These are phyloP conservation scores for Mionectes olivaceus DNA, from an alignment of 2,797 vertebrate genomes.

Conservation along the genomic window DNA sequence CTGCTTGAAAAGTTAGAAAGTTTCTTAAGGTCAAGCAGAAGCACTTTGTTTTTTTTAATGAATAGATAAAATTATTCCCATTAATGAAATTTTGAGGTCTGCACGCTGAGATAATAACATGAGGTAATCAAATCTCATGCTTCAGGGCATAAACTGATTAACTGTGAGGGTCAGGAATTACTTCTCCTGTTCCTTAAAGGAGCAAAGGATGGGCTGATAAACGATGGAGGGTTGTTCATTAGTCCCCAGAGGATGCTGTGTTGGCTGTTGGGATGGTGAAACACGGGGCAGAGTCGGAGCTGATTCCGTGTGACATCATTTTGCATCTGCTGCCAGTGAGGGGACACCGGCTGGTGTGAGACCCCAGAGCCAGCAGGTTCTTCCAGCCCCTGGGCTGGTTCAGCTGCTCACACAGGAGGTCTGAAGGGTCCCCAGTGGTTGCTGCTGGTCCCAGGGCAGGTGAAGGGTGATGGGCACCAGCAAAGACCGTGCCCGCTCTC, in stretches of 20 bases:
- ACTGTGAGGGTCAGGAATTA: background rate
- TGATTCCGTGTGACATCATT: background rate
- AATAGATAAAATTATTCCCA: constrained; percentile 50
- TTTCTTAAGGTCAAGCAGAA: constrained; percentile 33
- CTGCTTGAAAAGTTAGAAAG: constrained; percentile 34
- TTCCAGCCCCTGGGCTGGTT: background rate
- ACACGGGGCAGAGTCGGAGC: accelerated
- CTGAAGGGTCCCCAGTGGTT: background rate
- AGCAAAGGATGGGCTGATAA: background rate
- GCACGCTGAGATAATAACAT: constrained; percentile 39
- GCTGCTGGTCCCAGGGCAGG: background rate
- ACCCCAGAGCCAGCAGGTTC: accelerated
- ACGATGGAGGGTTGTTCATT: background rate
- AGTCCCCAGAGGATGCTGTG: background rate
- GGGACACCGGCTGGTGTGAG: accelerated
- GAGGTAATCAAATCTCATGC: constrained; percentile 47
- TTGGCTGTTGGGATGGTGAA: background rate
- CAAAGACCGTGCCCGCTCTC: accelerated
- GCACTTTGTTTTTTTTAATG: constrained; percentile 1
- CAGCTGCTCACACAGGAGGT: background rate
- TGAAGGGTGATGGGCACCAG: background rate
- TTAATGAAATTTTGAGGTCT: constrained; percentile 40
- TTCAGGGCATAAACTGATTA: constrained; percentile 33
- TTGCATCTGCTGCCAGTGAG: background rate
- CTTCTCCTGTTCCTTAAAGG: background rate